Percentiles rank a stretch among this genome's conserved stretches.
These are phyloP conservation scores for Lepidothrix coronata DNA, from an alignment of 2,113 vertebrate genomes.

Conservation along the genomic window DNA sequence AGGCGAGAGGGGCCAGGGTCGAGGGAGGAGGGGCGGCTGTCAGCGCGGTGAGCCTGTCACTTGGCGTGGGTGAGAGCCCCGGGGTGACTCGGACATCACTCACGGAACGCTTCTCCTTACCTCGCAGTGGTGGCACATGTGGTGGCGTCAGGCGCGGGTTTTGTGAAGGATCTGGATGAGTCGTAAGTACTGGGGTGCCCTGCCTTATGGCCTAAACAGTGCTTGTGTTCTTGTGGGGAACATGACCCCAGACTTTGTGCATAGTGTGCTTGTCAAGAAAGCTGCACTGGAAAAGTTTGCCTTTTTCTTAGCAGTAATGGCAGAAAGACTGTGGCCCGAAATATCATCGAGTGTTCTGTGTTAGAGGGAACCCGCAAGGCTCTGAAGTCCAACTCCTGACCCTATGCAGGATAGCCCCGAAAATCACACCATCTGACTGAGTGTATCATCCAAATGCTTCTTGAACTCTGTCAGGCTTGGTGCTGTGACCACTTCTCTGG, in stretches of 20 bases:
- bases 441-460: not conserved
- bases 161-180: constrained; percentile 93
- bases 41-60: not conserved
- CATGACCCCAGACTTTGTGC: rapidly evolving
- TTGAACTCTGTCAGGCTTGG: not conserved
- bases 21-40: not conserved
- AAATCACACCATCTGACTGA: not conserved
- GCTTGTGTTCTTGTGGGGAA: rapidly evolving
- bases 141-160: constrained; percentile 72
- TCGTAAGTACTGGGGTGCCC: constrained; percentile 81
- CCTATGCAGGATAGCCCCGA: too few species aligned
- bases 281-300: rapidly evolving
- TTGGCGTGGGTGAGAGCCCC: not conserved
- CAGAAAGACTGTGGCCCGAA: not conserved
- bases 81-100: not conserved
- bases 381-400: not conserved
- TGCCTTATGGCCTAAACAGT: not conserved
- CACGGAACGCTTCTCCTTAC: not conserved
- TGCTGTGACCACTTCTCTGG: not conserved
- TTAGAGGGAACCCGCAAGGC: not conserved
- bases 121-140: constrained; percentile 71
- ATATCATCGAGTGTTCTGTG: not conserved
- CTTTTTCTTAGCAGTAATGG: not conserved
- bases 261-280: not conserved
- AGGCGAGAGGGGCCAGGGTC: too few species aligned